These are phyloP conservation scores for Conus betulinus DNA, from an alignment of 1,140 invertebrate genomes.

Conservation along the genomic window DNA sequence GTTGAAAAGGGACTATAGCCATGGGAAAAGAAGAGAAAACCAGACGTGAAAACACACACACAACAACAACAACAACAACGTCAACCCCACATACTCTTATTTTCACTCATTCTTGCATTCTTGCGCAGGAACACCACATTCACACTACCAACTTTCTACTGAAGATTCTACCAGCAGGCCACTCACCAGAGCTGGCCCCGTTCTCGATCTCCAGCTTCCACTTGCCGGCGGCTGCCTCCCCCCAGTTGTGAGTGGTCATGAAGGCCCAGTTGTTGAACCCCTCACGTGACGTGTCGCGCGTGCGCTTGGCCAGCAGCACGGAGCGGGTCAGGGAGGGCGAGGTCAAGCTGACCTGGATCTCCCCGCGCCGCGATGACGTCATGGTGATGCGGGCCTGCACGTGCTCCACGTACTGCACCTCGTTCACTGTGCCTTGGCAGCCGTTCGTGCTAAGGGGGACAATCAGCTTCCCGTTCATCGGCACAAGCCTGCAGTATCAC, in stretches of 20 bases:
- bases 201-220: conserved; percentile 91
- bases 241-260: conserved; percentile 99
- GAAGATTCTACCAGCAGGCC: background rate
- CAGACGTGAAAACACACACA: no score
- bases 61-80: no score
- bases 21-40: no score
- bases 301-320: conserved; percentile 83
- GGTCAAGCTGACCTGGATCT: conserved; percentile 86
- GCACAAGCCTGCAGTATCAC: conserved; percentile 58
- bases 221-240: conserved; percentile 95
- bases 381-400: no score
- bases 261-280: conserved; percentile 99
- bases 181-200: conserved; percentile 62
- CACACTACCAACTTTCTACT: no score
- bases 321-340: conserved; percentile 96
- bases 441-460: conserved; percentile 77
- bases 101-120: no score
- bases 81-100: no score
- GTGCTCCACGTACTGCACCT: conserved; percentile 97
- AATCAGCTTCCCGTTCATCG: conserved; percentile 66
- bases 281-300: conserved; percentile 95
- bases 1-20: no score
- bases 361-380: no score
- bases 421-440: conserved; percentile 88
- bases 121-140: no score